Percentiles rank a stretch among this genome's conserved stretches.
Evolutionary conservation across 23 tunicate species (phyloP).

Genomic region (Halocynthia roretzi): DNA sequence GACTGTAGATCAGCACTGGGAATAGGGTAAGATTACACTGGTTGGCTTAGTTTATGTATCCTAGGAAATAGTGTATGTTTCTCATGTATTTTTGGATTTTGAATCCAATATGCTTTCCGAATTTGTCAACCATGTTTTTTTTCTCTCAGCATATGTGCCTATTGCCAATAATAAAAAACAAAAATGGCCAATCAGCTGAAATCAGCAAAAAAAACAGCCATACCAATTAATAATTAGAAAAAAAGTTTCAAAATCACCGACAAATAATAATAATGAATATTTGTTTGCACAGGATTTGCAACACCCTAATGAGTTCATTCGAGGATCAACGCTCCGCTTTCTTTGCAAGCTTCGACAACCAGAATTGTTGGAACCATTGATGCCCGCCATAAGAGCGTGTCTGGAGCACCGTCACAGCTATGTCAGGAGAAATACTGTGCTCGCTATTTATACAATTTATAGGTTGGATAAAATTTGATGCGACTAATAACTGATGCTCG

Average conservation of each 20-base stretch:
- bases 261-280: background rate
- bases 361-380: constrained; percentile 93
- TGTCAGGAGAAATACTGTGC: constrained; percentile 95
- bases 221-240: no score
- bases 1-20: no score
- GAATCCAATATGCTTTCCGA: no score
- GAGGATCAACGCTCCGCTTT: constrained; percentile 96
- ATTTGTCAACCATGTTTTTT: no score
- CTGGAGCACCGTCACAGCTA: constrained; percentile 97
- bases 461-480: constrained; percentile 14
- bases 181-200: no score
- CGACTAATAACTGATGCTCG: background rate
- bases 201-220: no score
- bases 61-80: no score
- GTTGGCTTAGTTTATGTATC: no score
- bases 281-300: constrained; percentile 74
- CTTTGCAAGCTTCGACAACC: constrained; percentile 94
- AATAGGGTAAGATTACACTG: no score
- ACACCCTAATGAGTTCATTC: constrained; percentile 98
- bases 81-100: no score
- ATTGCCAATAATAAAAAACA: no score
- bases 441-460: constrained; percentile 97
- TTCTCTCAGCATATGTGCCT: no score
- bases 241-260: background rate
- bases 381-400: constrained; percentile 97